phyloP scores from a whole-genome alignment of 2,113 vertebrate genomes.

The Marmota monax region DNA sequence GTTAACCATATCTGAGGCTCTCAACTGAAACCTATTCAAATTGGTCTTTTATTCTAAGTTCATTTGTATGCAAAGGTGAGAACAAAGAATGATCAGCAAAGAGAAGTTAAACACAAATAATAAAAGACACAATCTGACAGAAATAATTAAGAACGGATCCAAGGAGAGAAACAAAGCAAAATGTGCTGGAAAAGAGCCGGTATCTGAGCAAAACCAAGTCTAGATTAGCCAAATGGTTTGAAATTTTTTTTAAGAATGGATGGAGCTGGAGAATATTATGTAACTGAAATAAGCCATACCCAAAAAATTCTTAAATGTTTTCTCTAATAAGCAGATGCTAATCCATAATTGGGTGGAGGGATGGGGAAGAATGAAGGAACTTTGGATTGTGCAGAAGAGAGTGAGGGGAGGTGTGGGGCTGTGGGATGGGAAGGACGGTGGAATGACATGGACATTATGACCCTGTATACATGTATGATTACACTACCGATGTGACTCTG shows the following conservation, averaged over 20 bases:
- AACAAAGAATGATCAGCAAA: not conserved
- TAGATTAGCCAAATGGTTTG: not conserved
- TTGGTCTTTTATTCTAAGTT: not conserved
- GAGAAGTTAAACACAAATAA: not conserved
- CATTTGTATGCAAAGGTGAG: not conserved
- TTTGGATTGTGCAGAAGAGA: too few species aligned
- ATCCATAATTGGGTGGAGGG: too few species aligned
- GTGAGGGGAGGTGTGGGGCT: too few species aligned
- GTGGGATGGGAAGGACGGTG: too few species aligned
- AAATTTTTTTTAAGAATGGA: slow-evolving; percentile 8
- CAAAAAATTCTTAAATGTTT: too few species aligned
- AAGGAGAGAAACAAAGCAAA: slow-evolving; percentile 35
- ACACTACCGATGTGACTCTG: too few species aligned
- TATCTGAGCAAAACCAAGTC: slow-evolving; percentile 21
- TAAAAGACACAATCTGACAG: not conserved
- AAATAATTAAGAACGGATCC: slow-evolving; percentile 23
- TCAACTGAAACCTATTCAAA: not conserved
- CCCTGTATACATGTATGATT: too few species aligned
- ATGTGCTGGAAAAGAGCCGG: not conserved
- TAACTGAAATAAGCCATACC: too few species aligned
- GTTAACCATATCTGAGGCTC: not conserved
- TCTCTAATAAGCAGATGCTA: too few species aligned
- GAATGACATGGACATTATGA: too few species aligned
- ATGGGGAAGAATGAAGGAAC: too few species aligned
- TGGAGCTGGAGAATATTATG: too few species aligned